Percentiles rank a stretch among this genome's conserved stretches.
Evolutionary conservation across 2,113 vertebrate genomes (phyloP).

Genomic region (Nibea albiflora): DNA sequence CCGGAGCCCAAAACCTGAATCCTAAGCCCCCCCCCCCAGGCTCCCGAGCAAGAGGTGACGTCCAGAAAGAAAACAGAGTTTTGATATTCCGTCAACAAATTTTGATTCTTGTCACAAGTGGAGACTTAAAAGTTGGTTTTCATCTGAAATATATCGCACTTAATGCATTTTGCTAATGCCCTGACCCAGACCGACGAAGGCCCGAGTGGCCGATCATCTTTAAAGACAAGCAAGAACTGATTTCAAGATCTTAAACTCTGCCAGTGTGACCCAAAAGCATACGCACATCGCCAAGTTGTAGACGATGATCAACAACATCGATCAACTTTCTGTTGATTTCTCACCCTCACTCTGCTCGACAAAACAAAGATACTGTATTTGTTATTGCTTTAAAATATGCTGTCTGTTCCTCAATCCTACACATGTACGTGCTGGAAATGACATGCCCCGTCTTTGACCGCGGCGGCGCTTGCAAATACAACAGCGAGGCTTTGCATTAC

Average conservation of each 20-base stretch:
- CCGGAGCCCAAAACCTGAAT: slow-evolving; percentile 42
- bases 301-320: background rate
- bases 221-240: background rate
- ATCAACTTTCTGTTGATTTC: background rate
- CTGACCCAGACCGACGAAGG: background rate
- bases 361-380: background rate
- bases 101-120: slow-evolving; percentile 28
- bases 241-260: background rate
- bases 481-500: background rate
- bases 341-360: background rate
- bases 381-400: background rate
- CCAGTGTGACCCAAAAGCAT: background rate
- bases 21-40: slow-evolving; percentile 30
- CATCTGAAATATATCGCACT: background rate
- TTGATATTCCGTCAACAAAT: background rate
- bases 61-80: slow-evolving; percentile 23
- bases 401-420: background rate
- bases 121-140: background rate
- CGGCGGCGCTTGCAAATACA: background rate
- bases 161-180: background rate
- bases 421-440: background rate
- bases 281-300: no score
- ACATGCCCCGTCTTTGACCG: background rate
- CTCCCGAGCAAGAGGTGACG: background rate
- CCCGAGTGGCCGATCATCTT: background rate